Evolutionary conservation across 2,888 invertebrate species (phyloP).

Genomic region (Temnothorax rugatulus): DNA sequence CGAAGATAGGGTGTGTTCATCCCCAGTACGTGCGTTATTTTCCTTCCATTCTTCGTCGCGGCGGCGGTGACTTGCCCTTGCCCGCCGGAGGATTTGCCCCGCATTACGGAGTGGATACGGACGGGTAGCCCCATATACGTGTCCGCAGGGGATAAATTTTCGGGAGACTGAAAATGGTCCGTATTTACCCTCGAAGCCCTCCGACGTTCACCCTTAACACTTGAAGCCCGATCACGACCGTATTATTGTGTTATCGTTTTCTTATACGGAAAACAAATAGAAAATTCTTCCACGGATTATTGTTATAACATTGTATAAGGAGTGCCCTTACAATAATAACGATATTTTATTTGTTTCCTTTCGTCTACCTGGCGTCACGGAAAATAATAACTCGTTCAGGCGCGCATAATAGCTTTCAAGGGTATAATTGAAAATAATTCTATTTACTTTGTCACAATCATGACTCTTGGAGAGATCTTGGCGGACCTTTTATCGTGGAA

Average conservation of each 20-base stretch:
- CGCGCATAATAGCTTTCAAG: background rate
- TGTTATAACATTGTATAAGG: background rate
- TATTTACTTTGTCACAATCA: background rate
- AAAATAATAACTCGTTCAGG: background rate
- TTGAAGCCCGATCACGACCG: slow-evolving; percentile 7
- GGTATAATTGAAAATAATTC: slow-evolving; percentile 17
- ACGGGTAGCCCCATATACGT: slow-evolving; percentile 11
- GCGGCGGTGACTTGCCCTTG: background rate
- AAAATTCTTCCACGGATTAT: background rate
- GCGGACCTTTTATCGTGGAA: background rate
- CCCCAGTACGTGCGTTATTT: slow-evolving; percentile 11
- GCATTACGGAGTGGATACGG: slow-evolving; percentile 38
- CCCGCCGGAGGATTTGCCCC: slow-evolving; percentile 23
- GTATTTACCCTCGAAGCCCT: slow-evolving; percentile 20
- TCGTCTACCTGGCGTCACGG: background rate
- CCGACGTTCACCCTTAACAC: slow-evolving; percentile 18
- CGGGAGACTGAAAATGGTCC: slow-evolving; percentile 27
- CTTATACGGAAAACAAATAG: background rate
- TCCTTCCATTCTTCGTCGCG: slow-evolving; percentile 28
- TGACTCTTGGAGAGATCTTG: background rate
- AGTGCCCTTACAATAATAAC: background rate
- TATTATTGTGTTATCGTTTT: slow-evolving; percentile 16
- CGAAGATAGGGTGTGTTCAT: slow-evolving; percentile 21
- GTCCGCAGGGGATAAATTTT: slow-evolving; percentile 49
- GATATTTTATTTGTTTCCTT: background rate